A percentile compares a stretch with the other conserved stretches of the same genome.
Evolutionary conservation across 1,140 invertebrate species (phyloP).

Genomic region (Samia ricini): DNA sequence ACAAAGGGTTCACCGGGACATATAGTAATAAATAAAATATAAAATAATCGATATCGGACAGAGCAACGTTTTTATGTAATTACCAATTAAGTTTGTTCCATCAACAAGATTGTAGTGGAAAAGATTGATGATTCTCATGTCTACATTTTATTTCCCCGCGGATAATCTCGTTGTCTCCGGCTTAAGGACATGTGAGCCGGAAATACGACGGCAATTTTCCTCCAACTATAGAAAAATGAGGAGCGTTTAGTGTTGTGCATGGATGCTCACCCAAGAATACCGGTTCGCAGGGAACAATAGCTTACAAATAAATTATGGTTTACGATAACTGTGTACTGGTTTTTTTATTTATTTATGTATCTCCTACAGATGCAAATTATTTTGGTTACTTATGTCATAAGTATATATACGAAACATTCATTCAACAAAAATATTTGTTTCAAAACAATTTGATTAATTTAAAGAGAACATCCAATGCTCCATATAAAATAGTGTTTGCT

Average conservation of each 20-base stretch:
- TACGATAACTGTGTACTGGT: slow-evolving; percentile 17
- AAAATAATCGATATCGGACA: neutral
- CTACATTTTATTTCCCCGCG: slow-evolving; percentile 69
- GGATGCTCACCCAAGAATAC: slow-evolving; percentile 33
- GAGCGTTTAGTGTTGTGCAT: slow-evolving; percentile 61
- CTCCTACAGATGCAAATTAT: neutral
- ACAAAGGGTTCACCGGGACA: too few relatives aligned
- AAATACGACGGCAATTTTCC: slow-evolving; percentile 73
- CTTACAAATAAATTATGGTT: slow-evolving; percentile 16
- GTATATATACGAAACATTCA: too few relatives aligned
- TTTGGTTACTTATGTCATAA: neutral
- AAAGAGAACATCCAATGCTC: too few relatives aligned
- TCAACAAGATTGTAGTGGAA: slow-evolving; percentile 31
- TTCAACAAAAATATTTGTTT: too few relatives aligned
- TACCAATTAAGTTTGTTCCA: slow-evolving; percentile 34
- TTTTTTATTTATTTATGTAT: neutral
- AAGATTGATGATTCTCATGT: slow-evolving; percentile 69
- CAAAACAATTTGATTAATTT: too few relatives aligned
- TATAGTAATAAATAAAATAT: neutral
- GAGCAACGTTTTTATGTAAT: slow-evolving; percentile 16
- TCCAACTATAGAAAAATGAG: slow-evolving; percentile 72
- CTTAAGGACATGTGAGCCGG: slow-evolving; percentile 71
- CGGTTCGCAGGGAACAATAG: slow-evolving; percentile 14
- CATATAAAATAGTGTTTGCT: too few relatives aligned
- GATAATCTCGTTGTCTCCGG: slow-evolving; percentile 73